Evolutionary conservation across 2,888 invertebrate genomes (phyloP), one percentile per base, ranked within the genome.

Genomic region (Myopa tessellatipennis): DNA sequence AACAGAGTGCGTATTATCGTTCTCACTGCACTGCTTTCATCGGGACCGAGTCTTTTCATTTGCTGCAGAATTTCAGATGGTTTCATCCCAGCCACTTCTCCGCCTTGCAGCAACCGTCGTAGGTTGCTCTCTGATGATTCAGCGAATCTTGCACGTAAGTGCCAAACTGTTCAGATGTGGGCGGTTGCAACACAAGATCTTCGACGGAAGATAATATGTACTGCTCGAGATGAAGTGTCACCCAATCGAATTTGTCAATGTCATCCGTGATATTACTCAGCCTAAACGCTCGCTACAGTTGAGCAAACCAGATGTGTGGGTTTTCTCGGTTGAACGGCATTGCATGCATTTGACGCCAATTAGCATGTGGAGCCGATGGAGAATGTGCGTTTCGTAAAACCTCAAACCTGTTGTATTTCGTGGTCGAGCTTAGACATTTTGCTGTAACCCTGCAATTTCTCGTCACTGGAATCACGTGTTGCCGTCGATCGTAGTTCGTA

Each of bases 171-270:
- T 79, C 38, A 10, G 14, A 34, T 10, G n/a, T n/a, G 0, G 78
- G 77, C 18, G 77, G 71, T 74, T 60, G 74, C 10, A 74, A 77
- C 26, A 79, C 52, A 7, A 78, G 70, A 16, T 80, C 80, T 61
- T 79, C 79, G 36, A 78, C 61, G n/a, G 50, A 74, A 26, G 75
- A 63, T 63, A 75, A 34, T 40, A 34, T 40, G 72, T 67, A 0
- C 77, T 74, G 7, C 67, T 34, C 26, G 26, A 26, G 26, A 26
- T 26, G 26, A 26, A 26, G 1, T 26, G 26, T 26, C 26, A 26
- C 26, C 26, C 26, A 26, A 26, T 26, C 26, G 18, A 78, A 78
- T 18, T 78, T 78, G 55, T 74, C 74, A 5, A 45, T 38, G 55
- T 70, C 74, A 2, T 60, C 63, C 14, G 52, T 65, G 34, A 78